A percentile compares a stretch with the other conserved stretches of the same genome.
Conservation (phyloP, 2,888 invertebrate species). For the Papilio demoleus region DNA sequence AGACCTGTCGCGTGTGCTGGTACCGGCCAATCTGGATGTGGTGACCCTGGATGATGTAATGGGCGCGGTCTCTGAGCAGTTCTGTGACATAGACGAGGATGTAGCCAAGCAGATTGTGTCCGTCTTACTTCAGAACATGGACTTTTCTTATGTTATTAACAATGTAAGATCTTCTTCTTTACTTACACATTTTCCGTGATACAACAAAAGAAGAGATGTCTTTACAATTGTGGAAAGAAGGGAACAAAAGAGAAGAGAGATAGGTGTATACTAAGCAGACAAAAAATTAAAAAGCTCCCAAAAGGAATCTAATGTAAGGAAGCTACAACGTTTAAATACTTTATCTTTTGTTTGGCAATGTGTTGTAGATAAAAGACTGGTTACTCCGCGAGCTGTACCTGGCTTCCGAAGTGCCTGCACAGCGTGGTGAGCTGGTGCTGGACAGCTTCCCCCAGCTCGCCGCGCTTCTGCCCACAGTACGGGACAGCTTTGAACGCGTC, state of each 20-base stretch:
- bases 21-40: conserved; percentile 56
- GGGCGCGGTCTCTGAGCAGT: conserved; percentile 69
- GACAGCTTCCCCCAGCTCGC: conserved; percentile 70
- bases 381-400: conserved; percentile 74
- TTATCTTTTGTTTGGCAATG: background rate
- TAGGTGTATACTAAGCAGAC: too few species aligned
- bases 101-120: conserved; percentile 68
- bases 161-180: conserved; percentile 54
- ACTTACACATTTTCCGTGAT: too few species aligned
- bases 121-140: conserved; percentile 71
- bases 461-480: conserved; percentile 71
- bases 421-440: conserved; percentile 72
- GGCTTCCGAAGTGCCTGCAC: conserved; percentile 75
- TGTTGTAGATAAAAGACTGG: conserved; percentile 68
- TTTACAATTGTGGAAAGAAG: too few species aligned
- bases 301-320: too few species aligned
- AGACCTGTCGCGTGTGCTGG: conserved; percentile 58
- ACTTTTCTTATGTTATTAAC: conserved; percentile 65
- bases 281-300: too few species aligned
- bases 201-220: too few species aligned
- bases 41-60: conserved; percentile 64
- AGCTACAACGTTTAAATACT: background rate
- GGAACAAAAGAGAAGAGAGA: too few species aligned
- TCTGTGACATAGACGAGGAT: conserved; percentile 73
- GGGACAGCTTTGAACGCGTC: conserved; percentile 59